A percentile compares a stretch with the other conserved stretches of the same genome.
phyloP scores from a whole-genome alignment of 1,140 invertebrate genomes.

The Ptiloglossa arizonensis region DNA sequence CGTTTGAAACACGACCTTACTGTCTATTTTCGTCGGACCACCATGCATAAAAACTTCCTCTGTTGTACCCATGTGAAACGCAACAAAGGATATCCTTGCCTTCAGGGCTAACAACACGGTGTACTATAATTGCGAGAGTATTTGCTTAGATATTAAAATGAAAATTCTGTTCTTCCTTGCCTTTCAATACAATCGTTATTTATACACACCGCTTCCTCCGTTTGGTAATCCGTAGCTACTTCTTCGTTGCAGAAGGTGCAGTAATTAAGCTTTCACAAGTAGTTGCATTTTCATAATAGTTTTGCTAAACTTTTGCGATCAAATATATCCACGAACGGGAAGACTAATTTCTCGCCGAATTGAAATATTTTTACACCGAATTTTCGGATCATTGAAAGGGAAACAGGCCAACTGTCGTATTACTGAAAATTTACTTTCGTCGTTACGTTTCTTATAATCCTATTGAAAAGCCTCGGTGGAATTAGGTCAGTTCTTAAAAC shows the following conservation, averaged over 20 bases:
- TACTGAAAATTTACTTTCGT: background rate
- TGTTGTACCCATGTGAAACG: constrained; percentile 29
- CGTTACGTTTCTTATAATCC: background rate
- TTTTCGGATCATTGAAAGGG: background rate
- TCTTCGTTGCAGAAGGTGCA: too few species aligned
- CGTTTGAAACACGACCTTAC: constrained; percentile 61
- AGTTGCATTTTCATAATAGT: background rate
- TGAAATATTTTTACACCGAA: background rate
- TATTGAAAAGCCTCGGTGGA: background rate
- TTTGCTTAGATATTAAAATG: background rate
- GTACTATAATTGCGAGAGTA: background rate
- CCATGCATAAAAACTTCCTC: constrained; percentile 60
- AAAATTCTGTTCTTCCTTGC: background rate
- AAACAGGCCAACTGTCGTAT: background rate
- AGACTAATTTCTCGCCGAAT: background rate
- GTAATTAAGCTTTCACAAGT: background rate
- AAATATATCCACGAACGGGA: background rate
- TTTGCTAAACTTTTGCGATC: background rate
- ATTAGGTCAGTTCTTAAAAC: constrained; percentile 22
- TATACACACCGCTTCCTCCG: too few species aligned
- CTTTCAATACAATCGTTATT: background rate
- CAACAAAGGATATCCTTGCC: constrained; percentile 35
- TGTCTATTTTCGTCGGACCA: constrained; percentile 54
- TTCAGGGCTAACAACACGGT: constrained; percentile 4
- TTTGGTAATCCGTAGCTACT: too few species aligned